phyloP scores from a whole-genome alignment of 2,113 vertebrate genomes.

The Zootoca vivipara region DNA sequence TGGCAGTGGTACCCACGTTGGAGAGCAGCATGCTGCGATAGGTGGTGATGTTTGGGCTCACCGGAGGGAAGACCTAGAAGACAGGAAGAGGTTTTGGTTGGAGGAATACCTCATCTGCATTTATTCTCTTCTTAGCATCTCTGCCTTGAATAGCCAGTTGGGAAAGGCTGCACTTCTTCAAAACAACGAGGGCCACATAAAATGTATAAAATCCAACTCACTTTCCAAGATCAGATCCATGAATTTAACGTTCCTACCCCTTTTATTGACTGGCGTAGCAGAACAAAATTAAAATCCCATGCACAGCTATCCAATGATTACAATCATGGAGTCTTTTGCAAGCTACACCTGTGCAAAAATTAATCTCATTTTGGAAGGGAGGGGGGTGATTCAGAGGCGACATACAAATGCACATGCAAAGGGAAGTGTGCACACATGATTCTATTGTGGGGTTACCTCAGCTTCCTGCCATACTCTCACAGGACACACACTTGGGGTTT shows the following conservation, averaged over 20 bases:
- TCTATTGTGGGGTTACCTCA: neutral
- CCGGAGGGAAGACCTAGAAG: slow-evolving; percentile 84
- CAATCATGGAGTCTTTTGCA: neutral
- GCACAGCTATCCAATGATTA: neutral
- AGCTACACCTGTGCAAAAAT: neutral
- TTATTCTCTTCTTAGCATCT: neutral
- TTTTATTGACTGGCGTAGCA: neutral
- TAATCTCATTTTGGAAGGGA: neutral
- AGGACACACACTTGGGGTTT: neutral
- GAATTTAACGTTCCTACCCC: neutral
- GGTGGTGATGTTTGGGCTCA: slow-evolving; percentile 63
- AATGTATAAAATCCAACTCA: neutral
- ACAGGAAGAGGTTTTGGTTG: slow-evolving; percentile 4
- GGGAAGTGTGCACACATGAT: neutral
- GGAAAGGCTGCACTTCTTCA: neutral
- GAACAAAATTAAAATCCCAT: slow-evolving; percentile 4
- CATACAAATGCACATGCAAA: neutral
- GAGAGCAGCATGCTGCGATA: slow-evolving; percentile 82
- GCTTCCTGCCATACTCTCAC: neutral
- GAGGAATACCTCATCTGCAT: neutral
- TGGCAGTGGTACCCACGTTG: slow-evolving; percentile 78
- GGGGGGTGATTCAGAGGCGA: neutral
- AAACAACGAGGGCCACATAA: neutral
- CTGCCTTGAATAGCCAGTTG: neutral
- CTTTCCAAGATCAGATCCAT: neutral